Evolutionary conservation across 2,888 invertebrate species (phyloP), one percentile per base, ranked within the genome.

Genomic region (Odontomyia ornata): DNA sequence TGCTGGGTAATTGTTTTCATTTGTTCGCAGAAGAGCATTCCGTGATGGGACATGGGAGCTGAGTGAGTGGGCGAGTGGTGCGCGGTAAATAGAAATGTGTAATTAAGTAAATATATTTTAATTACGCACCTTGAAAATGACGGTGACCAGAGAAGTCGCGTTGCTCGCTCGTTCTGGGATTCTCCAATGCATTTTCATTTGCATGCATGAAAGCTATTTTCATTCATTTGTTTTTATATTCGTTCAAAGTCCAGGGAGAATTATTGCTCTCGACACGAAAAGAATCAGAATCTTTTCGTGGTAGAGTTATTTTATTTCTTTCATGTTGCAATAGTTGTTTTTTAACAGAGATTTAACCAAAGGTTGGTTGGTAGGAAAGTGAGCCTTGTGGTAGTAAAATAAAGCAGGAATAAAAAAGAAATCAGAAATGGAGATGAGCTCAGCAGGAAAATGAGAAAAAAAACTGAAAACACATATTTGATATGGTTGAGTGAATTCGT

Each of bases 221-320:
- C 18, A 60, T 36, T 27, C 18, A 60, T 23, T 60, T 60, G 21
- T 36, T 21, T 4, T 21, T 36, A 15, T 4, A 60, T 23, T 60
- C 21, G 21, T 36, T 18, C 57, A 60, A 15, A 21, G 57, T 60
- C 21, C 36, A 9, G 36, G 65, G 65, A 28, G 36, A 65, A 65
- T 36, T 36, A 65, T 65, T 36, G 65, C 65, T 18, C 18, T 18
- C 65, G 65, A 36, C 65, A 65, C 65, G 65, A 65, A 30, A 65
- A n/a, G 57, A 60, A 23, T 60, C 57, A n/a, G 57, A 60, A 23
- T 60, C 57, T 5, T 60, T 60, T 60, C 52, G 52, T 4, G 52
- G 52, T 52, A 18, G 9, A 36, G 9, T 36, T 5, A 36, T 36
- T 36, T 3, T 36, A 5, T 36, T 9, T 5, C 36, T 4, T 52